A percentile compares a stretch with the other conserved stretches of the same genome.
phyloP scores from a whole-genome alignment of 2,888 invertebrate genomes.

The Cephonodes hylas region DNA sequence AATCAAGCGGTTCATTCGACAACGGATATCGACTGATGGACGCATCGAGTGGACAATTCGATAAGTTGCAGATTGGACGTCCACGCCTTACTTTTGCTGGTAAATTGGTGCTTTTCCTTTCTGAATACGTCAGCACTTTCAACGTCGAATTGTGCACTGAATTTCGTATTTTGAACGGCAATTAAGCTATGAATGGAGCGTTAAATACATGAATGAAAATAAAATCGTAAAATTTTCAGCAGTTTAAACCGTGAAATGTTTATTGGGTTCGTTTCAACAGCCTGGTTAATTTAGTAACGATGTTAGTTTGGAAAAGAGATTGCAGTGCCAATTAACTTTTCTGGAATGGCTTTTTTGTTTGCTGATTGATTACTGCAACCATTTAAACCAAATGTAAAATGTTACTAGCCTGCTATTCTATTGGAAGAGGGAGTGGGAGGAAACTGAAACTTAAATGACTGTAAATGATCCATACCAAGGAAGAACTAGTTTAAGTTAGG shows the following conservation, averaged over 20 bases:
- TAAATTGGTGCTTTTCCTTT: background rate
- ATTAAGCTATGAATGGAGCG: background rate
- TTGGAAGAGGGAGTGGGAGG: no score
- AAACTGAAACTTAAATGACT: no score
- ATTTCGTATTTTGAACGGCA: background rate
- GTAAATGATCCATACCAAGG: no score
- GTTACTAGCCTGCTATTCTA: no score
- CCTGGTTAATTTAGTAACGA: background rate
- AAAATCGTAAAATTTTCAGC: background rate
- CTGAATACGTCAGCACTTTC: background rate
- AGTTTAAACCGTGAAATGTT: background rate
- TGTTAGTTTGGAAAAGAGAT: no score
- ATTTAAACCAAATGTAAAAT: no score
- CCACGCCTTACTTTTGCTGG: background rate
- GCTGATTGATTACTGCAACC: no score
- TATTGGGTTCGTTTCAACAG: background rate
- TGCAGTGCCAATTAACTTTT: no score
- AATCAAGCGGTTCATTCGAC: slow-evolving; percentile 48
- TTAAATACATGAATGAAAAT: no score
- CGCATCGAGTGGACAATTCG: slow-evolving; percentile 26
- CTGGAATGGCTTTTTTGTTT: no score
- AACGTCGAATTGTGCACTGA: background rate
- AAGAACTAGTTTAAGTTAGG: no score
- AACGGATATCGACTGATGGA: slow-evolving; percentile 54
- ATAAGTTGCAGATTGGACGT: slow-evolving; percentile 15